Conservation (phyloP, 2,888 invertebrate genomes). For the Hedychridium roseum region DNA sequence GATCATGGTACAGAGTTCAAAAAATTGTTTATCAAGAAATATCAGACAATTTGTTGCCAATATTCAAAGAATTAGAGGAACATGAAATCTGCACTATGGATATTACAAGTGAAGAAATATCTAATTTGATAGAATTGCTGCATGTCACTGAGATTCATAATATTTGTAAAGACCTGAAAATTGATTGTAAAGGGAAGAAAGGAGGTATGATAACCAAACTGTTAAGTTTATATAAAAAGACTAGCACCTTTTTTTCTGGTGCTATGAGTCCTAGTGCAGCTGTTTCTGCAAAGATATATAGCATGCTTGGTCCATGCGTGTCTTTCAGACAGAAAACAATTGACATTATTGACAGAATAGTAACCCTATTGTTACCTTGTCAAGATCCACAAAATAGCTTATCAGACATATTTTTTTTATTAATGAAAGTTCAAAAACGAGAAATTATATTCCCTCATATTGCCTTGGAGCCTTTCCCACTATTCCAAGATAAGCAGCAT, state of each 20-base stretch:
- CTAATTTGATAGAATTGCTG: conserved; percentile 41
- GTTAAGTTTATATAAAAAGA: conserved; percentile 29
- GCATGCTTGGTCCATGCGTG: conserved; percentile 40
- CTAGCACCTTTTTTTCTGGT: conserved; percentile 44
- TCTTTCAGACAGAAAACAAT: conserved; percentile 34
- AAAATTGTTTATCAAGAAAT: conserved; percentile 41
- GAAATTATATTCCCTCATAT: conserved; percentile 42
- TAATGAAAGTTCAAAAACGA: conserved; percentile 41
- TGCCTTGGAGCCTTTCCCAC: conserved; percentile 40
- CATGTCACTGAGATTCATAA: conserved; percentile 39
- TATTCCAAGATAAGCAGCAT: conserved; percentile 47
- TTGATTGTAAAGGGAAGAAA: conserved; percentile 37
- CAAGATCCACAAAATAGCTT: conserved; percentile 43
- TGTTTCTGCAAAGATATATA: conserved; percentile 26
- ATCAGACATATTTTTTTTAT: conserved; percentile 39
- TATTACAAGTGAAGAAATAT: conserved; percentile 23
- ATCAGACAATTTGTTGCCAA: conserved; percentile 28
- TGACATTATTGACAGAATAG: conserved; percentile 44
- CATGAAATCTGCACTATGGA: conserved; percentile 25
- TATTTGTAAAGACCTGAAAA: conserved; percentile 42
- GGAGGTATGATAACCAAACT: conserved; percentile 32
- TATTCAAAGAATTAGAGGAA: conserved; percentile 34
- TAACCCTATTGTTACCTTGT: conserved; percentile 48
- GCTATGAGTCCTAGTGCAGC: conserved; percentile 35
- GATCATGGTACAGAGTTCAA: conserved; percentile 40